Evolutionary conservation across 2,888 invertebrate genomes (phyloP).

Genomic region (Odiellus spinosus): DNA sequence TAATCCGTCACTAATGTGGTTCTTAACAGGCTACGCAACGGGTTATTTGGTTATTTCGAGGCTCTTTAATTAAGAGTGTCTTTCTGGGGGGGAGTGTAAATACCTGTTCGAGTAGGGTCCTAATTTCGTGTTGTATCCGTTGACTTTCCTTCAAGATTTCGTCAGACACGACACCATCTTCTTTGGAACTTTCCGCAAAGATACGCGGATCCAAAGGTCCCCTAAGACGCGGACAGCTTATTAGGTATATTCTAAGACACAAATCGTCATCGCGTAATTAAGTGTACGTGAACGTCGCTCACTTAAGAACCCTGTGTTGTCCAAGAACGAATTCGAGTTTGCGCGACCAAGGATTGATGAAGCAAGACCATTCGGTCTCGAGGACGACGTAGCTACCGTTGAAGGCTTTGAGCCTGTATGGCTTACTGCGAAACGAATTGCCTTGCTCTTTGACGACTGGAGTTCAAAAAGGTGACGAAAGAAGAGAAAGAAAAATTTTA

Average conservation of each 20-base stretch:
- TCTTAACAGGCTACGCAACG: conserved; percentile 2
- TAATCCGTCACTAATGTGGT: not conserved
- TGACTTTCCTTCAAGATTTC: conserved; percentile 44
- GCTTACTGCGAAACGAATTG: conserved; percentile 53
- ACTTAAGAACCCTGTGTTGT: conserved; percentile 57
- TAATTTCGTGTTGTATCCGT: conserved; percentile 47
- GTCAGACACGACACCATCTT: conserved; percentile 37
- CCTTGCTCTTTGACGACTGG: conserved; percentile 55
- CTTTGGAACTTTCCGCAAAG: conserved; percentile 39
- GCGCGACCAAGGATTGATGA: conserved; percentile 83
- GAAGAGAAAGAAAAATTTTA: not conserved
- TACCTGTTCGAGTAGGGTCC: conserved; percentile 50
- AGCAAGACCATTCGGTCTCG: conserved; percentile 83
- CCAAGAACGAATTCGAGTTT: conserved; percentile 77
- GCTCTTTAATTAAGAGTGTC: conserved; percentile 33
- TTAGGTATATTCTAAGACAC: too few relatives aligned
- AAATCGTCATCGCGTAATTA: too few relatives aligned
- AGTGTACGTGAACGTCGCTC: conserved; percentile 14
- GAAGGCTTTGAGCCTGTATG: conserved; percentile 59
- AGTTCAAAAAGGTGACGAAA: conserved; percentile 10
- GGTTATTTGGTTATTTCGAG: not conserved
- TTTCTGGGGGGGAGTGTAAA: too few relatives aligned
- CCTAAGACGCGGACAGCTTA: conserved; percentile 33
- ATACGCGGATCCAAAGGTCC: conserved; percentile 62
- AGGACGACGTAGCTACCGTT: conserved; percentile 69